Evolutionary conservation across 2,113 vertebrate genomes (phyloP), one percentile per base, ranked within the genome.

Genomic region (Sceloporus undulatus): DNA sequence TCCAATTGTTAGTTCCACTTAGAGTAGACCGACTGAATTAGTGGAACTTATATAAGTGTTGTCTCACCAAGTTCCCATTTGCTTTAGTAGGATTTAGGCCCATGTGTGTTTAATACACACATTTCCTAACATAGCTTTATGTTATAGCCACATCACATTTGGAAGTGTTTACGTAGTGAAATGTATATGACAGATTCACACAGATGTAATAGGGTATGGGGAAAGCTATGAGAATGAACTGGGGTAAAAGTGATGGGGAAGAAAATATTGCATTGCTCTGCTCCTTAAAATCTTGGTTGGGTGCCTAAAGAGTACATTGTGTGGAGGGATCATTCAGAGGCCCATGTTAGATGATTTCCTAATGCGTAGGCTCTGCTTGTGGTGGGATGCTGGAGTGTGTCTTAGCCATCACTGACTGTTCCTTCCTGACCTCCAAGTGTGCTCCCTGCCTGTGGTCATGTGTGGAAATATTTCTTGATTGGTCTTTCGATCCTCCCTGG

Each of bases 391-490:
- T 5, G 16, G 42, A 71, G 16, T 21, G 48, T n/a, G 27, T 70
- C 48, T 13, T 10, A 80, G 19, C 18, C 18, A 80, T 38, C 19
- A n/a, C 11, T 27, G 42, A 0, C 10, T 88, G 0, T 78, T 23
- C 9, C 42, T 19, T 21, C 10, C 23, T 23, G 18, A 78, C 25
- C 42, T 21, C 23, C 25, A 52, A 78, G 25, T 27, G 16, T 52
- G 25, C 27, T 9, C 42, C 19, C 21, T 52, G 23, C 25, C 25
- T 52, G 38, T 76, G 74, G 40, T 78, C 76, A 3, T 13, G 13
- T 78, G 42, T 27, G 23, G 42, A 78, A 52, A 48, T 27, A 27
- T 52, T 78, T 78, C 42, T 52, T 27, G 3, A 78, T 10, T 27
- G 23, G 9, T 5, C 76, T 78, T 78, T 52, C 73, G 4, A 52